Evolutionary conservation across 2,888 invertebrate species (phyloP), one percentile per base, ranked within the genome.

Genomic region (Odiellus spinosus): DNA sequence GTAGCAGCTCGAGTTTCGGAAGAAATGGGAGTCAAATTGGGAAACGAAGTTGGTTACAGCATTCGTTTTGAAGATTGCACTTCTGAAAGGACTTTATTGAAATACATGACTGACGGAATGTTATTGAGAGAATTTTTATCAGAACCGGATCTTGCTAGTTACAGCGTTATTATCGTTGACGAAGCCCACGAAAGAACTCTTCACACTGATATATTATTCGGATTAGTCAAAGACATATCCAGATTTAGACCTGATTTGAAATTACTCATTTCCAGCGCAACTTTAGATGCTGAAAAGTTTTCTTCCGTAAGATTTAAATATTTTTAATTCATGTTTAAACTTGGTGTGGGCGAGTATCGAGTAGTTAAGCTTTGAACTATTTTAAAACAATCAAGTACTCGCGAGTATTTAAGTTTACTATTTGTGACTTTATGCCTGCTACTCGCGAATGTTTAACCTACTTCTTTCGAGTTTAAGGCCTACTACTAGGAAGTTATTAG

Each of bases 41-140:
- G 96, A 32, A 65, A 67, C 58, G 66, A 68, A 59, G 76, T 77
- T 43, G 78, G 78, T 12, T 78, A 78, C 64, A 74, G 73, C 57
- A 98, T 99, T 60, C 76, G 98, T 58, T 99, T 99, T 71, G 98
- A 98, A 71, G 98, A 99, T 64, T 98, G 96, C 63, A 96, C 96
- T 1, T 93, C 93, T 3, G 95, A 96, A 65, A 74, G 93, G 56
- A 99, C 98, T 6, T 73, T 88, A 17, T 76, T 98, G 42, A 98
- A 98, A 67, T 98, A 98, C 63, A 96, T 98, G 96, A 98, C 98
- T 26, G 98, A 98, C 68, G 98, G 98, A 60, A 98, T 96, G 61
- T 68, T 98, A 39, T 83, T 98, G 55, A 72, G 98, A 60, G 98
- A 98, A 69, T 98, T 98, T 66, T 73, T 98, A 2, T 85, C 88